These are phyloP conservation scores for Acinonyx jubatus DNA, from an alignment of 2,113 vertebrate genomes.

Conservation along the genomic window DNA sequence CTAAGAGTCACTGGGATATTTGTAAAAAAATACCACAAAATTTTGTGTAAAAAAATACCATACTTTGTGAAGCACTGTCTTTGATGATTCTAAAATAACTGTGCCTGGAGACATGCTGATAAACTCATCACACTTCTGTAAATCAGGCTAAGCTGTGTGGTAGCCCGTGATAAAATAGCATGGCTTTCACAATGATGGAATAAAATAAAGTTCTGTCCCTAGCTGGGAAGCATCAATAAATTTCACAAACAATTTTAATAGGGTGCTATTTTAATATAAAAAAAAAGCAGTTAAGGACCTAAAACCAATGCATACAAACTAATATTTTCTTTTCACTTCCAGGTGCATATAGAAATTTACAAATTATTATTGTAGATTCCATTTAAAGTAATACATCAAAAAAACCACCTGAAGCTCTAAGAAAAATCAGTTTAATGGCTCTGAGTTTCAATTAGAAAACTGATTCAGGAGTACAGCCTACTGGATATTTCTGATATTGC, in stretches of 20 bases:
- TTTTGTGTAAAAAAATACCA: background rate
- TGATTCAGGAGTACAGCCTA: constrained; percentile 80
- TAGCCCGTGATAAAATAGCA: background rate
- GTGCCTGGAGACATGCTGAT: background rate
- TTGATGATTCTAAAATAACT: background rate
- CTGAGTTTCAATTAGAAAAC: constrained; percentile 41
- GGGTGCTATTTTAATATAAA: constrained; percentile 23
- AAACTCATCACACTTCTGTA: constrained; percentile 1
- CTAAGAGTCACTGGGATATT: background rate
- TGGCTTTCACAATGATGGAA: background rate
- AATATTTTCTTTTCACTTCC: background rate
- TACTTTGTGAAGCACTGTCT: background rate
- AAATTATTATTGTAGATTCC: background rate
- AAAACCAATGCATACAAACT: background rate
- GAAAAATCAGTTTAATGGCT: background rate
- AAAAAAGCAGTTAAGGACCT: background rate
- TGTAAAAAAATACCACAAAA: background rate
- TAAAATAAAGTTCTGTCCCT: constrained; percentile 15
- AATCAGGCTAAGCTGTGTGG: background rate
- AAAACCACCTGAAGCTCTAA: background rate
- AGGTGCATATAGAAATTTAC: background rate
- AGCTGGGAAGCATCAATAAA: background rate
- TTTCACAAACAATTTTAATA: constrained; percentile 29
- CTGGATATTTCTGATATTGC: constrained; percentile 80
- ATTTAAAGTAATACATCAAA: background rate